Conservation (phyloP, 2,797 vertebrate genomes). For the Alosa sapidissima region DNA sequence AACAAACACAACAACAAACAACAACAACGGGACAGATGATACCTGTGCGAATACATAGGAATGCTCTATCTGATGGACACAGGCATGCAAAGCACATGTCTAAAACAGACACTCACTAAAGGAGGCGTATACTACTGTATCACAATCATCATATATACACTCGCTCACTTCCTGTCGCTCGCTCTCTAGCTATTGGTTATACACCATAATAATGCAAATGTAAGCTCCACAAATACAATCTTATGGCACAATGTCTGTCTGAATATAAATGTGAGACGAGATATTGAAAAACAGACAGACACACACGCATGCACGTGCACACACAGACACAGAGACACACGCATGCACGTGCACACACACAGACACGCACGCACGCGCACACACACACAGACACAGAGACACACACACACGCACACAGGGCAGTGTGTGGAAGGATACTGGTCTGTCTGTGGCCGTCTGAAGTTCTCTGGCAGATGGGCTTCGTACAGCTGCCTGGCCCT, state of each 20-base stretch:
- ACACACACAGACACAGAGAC: constrained; percentile 34
- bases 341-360: constrained; percentile 46
- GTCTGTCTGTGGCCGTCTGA: constrained; percentile 95
- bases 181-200: no score
- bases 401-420: neutral
- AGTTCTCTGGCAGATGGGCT: constrained; percentile 94
- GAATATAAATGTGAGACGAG: no score
- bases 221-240: no score
- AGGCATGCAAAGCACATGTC: no score
- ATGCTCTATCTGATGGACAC: neutral
- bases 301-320: no score
- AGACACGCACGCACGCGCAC: constrained; percentile 53
- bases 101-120: neutral
- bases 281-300: no score
- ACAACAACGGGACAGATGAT: neutral
- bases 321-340: constrained; percentile 37
- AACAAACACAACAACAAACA: neutral
- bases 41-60: neutral
- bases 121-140: neutral
- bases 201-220: no score
- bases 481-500: constrained; percentile 90
- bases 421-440: constrained; percentile 87
- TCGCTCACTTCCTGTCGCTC: neutral
- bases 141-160: neutral
- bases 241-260: no score